Percentiles rank a stretch among this genome's conserved stretches.
Conservation (phyloP, 1,140 invertebrate genomes). For the Leptinotarsa lineolata region DNA sequence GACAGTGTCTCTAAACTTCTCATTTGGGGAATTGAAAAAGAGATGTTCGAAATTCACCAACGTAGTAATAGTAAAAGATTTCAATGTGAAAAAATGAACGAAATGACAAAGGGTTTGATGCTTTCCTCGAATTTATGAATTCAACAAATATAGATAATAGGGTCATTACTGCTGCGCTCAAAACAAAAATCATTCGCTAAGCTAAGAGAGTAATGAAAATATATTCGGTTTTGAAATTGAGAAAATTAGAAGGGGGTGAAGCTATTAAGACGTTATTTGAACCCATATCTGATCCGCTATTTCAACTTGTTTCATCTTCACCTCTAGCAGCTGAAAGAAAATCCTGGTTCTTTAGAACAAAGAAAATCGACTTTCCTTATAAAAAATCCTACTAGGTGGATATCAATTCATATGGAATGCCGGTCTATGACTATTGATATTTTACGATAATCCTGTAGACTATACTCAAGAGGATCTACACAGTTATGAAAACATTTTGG, state of each 20-base stretch:
- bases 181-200: not conserved
- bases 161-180: not conserved
- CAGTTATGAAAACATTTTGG: too few relatives aligned
- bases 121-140: not conserved
- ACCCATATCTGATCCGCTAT: not conserved
- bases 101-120: not conserved
- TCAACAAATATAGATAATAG: not conserved
- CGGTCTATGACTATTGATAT: too few relatives aligned
- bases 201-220: not conserved
- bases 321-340: not conserved
- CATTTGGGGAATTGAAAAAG: not conserved
- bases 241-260: not conserved
- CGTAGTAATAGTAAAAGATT: not conserved
- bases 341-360: not conserved
- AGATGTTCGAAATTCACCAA: not conserved
- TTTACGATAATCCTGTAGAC: too few relatives aligned
- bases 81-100: not conserved
- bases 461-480: too few relatives aligned
- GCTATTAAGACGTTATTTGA: not conserved
- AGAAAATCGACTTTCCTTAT: not conserved
- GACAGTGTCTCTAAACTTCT: constrained; percentile 25
- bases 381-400: not conserved
- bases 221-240: constrained; percentile 9
- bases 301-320: not conserved
- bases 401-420: too few relatives aligned